These are phyloP conservation scores for Deilephila porcellus DNA, from an alignment of 2,888 invertebrate genomes.

Conservation along the genomic window DNA sequence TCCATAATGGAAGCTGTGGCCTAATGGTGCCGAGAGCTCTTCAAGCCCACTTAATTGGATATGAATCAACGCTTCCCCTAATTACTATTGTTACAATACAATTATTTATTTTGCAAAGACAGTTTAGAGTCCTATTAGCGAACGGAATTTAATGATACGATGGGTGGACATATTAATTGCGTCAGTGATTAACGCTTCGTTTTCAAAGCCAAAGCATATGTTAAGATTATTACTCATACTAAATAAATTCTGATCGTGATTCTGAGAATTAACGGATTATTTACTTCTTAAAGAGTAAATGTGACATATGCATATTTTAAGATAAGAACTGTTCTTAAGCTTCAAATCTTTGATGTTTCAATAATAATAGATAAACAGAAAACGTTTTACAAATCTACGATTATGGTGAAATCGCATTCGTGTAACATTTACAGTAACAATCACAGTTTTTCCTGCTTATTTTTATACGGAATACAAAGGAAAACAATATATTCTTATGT, in stretches of 20 bases:
- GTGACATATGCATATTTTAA: too few species aligned
- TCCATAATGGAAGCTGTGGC: slow-evolving; percentile 63
- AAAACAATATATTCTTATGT: not conserved
- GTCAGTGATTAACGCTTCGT: not conserved
- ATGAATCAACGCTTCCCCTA: slow-evolving; percentile 64
- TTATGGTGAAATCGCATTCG: too few species aligned
- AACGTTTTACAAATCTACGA: too few species aligned
- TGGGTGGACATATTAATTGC: not conserved
- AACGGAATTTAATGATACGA: not conserved
- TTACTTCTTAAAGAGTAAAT: too few species aligned
- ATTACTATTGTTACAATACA: slow-evolving; percentile 27
- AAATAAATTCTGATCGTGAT: too few species aligned
- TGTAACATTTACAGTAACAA: not conserved
- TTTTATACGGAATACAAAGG: not conserved
- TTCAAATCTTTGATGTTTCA: too few species aligned
- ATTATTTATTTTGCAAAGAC: not conserved
- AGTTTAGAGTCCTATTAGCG: not conserved
- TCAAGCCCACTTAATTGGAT: slow-evolving; percentile 66
- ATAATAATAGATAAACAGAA: too few species aligned
- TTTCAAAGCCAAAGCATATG: not conserved
- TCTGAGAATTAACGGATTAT: too few species aligned
- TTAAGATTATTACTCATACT: not conserved
- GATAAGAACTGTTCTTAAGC: not conserved
- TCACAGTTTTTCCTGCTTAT: not conserved
- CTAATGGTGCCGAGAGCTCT: slow-evolving; percentile 66